Base-by-base conservation (phyloP, 2,888 invertebrate genomes). In the Scelioninae gen. 1 region DNA sequence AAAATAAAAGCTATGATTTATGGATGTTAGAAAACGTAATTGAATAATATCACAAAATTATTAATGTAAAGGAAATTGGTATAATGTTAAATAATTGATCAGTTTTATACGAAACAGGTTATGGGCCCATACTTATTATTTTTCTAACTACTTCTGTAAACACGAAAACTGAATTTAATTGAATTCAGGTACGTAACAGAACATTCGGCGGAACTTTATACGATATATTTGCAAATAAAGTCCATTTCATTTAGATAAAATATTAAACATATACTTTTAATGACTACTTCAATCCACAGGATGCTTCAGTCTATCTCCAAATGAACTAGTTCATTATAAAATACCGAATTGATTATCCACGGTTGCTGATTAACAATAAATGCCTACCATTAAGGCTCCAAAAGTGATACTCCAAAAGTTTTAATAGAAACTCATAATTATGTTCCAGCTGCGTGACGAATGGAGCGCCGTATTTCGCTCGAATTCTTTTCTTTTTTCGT, bases 351-450 rank as follows among this genome's bases (percentile, higher is more conserved):
- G 47, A 62, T 62, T 62, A 31, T 47, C 47, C 34, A 51, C 51
- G 32, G 38, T n/a, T 34, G 49, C 40, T 40, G 66, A 43, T 66
- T 23, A 40, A 66, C 32, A 53, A 66, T 53, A 66, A 65, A 60
- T 29, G 58, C 40, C 34, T 49, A 49, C 49, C 49, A 63, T 34
- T 63, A 38, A 38, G 23, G 23, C 23, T 32, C 15, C 3, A n/a
- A n/a, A n/a, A n/a, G n/a, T 65, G 40, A 51, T 66, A 66, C 49
- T 29, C 10, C 13, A n/a, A 63, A 56, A 77, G 56, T 78, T 62
- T 82, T 65, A 66, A 69, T 74, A 69, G 76, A 84, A 87, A 87
- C 83, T 88, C 87, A 15, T 45, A 45, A 45, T 45, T 45, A 85
- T 88, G 55, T 49, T 53, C 40, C 63, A 13, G 5, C n/a, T n/a